Evolutionary conservation across 2,797 vertebrate species (phyloP), one percentile per base, ranked within the genome.

Genomic region (Hephaestus fuliginosus): DNA sequence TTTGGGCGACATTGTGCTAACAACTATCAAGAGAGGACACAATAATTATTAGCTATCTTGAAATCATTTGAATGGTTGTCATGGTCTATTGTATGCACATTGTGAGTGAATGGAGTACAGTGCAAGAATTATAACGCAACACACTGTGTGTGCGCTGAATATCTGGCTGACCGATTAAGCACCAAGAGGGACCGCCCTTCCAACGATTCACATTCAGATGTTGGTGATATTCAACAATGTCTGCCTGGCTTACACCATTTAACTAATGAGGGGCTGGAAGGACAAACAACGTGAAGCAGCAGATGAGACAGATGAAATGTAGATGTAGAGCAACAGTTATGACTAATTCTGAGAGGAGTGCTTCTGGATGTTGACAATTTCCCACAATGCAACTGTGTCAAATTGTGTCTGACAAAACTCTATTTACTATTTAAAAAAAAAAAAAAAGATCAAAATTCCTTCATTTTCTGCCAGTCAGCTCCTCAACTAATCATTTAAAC

Each of bases 251-350:
- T 20, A 44, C 15, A 44, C 62, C 22, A 61, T 17, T 48, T 36
- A 43, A 49, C 30, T 43, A 49, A 77, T 14, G 58, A 51, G 1
- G 43, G 36, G 36, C n/a, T 22, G 33, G 51, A 52, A 73, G 69
- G 44, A 57, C 57, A 58, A 56, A 39, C 4, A 44, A 33, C n/a
- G 56, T 18, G 36, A 44, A 33, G 7, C 56, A 36, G 30, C 0
- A 53, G 49, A 55, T 12, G 58, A 55, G 33, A 46, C 66, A 17
- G 33, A 65, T 62, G 8, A 48, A 51, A 67, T 67, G n/a, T 64
- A 46, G 30, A 65, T 18, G 52, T 44, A 64, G 22, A 61, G 41
- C 55, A 51, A 56, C 76, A 62, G 76, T 64, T 70, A 39, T 53
- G n/a, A 63, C 12, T 52, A 18, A 46, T 10, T 64, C 14, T 30